Conservation (phyloP, 2,113 vertebrate genomes). For the Rhodinocichla rosea region DNA sequence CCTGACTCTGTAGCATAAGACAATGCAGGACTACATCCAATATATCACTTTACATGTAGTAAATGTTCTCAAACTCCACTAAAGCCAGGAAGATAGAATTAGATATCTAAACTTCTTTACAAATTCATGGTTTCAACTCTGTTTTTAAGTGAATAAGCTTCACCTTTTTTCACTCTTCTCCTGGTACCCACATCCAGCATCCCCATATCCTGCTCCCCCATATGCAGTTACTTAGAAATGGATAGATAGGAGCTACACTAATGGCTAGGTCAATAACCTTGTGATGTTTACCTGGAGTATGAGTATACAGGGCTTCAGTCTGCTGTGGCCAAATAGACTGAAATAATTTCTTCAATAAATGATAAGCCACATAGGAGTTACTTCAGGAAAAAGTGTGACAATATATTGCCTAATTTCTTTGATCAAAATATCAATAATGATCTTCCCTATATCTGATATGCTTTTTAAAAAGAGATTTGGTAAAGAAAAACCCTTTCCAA, state of each 20-base stretch:
- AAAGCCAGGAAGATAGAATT: neutral
- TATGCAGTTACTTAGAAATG: neutral
- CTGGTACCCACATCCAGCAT: neutral
- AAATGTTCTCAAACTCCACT: neutral
- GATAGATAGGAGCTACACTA: neutral
- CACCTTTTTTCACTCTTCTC: neutral
- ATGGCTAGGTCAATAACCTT: neutral
- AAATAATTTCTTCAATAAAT: neutral
- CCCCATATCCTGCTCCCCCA: neutral
- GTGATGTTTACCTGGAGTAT: neutral
- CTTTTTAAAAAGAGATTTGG: neutral
- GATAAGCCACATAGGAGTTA: neutral
- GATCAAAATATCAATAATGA: neutral
- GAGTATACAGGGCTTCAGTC: neutral
- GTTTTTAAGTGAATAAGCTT: neutral
- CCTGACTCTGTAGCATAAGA: neutral
- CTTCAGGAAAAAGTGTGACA: neutral
- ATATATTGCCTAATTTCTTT: neutral
- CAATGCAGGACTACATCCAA: neutral
- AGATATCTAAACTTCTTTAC: neutral
- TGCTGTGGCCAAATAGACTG: neutral
- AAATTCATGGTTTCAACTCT: neutral
- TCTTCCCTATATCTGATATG: neutral
- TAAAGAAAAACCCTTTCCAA: neutral
- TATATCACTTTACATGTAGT: neutral